phyloP scores from a whole-genome alignment of 2,888 invertebrate genomes.

The Cistogaster globosa region DNA sequence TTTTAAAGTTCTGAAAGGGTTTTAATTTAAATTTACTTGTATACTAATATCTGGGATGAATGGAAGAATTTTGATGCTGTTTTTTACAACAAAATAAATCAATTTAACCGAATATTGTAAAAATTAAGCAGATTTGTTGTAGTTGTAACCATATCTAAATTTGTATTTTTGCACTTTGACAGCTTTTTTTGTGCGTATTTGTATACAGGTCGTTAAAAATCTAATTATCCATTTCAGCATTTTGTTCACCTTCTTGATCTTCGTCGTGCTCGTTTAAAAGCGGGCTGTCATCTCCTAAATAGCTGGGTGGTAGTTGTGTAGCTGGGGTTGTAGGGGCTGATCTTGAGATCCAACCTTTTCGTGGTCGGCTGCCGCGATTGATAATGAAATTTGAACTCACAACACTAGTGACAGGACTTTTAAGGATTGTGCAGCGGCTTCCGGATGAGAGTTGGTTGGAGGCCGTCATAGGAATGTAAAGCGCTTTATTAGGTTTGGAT shows the following conservation, averaged over 20 bases:
- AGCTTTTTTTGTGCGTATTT: conserved; percentile 29
- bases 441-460: conserved; percentile 67
- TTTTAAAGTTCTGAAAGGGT: not conserved
- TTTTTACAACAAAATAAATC: conserved; percentile 14
- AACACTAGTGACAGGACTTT: conserved; percentile 81
- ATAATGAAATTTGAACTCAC: conserved; percentile 80
- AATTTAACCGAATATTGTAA: conserved; percentile 4
- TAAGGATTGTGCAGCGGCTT: conserved; percentile 76
- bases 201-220: not conserved
- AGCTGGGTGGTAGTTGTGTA: conserved; percentile 86
- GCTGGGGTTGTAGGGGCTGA: conserved; percentile 92
- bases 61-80: conserved; percentile 38
- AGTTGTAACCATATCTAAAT: not conserved
- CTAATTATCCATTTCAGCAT: conserved; percentile 73
- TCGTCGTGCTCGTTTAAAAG: conserved; percentile 86
- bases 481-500: conserved; percentile 85
- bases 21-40: conserved; percentile 5
- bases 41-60: conserved; percentile 7
- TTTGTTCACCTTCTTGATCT: conserved; percentile 81
- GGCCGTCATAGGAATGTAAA: conserved; percentile 87
- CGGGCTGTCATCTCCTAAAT: conserved; percentile 87
- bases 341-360: conserved; percentile 87
- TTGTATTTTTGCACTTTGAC: conserved; percentile 10
- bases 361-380: conserved; percentile 81
- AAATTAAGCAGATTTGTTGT: not conserved